Percentiles rank a stretch among this genome's conserved stretches.
These are phyloP conservation scores for Panthera uncia DNA, from an alignment of 2,113 vertebrate genomes.

Conservation along the genomic window DNA sequence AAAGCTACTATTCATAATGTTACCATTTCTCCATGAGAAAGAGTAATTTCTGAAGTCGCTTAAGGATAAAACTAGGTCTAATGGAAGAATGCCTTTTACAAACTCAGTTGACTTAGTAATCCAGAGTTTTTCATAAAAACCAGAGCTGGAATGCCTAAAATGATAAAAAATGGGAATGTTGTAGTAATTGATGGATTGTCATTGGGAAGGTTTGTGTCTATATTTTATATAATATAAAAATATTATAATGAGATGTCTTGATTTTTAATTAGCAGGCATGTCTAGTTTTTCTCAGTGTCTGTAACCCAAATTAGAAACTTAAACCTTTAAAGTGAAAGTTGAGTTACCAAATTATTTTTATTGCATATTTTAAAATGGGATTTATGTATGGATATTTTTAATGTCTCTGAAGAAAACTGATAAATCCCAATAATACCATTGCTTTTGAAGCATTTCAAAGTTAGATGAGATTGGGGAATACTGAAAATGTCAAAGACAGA, in stretches of 20 bases:
- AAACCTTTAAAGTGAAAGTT: not conserved
- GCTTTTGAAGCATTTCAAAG: conserved; percentile 3
- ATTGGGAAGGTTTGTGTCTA: not conserved
- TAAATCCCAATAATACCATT: not conserved
- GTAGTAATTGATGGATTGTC: not conserved
- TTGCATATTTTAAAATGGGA: not conserved
- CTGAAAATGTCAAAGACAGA: not conserved
- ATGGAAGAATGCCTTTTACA: not conserved
- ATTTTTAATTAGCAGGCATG: not conserved
- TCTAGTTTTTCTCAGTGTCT: not conserved
- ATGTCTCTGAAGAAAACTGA: not conserved
- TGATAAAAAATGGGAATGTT: not conserved
- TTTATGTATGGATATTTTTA: not conserved
- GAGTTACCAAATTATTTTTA: conserved; percentile 17
- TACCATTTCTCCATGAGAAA: not conserved
- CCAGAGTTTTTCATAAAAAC: not conserved
- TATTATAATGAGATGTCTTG: not conserved
- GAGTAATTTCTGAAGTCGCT: not conserved
- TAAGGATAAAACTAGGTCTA: not conserved
- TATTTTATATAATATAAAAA: not conserved
- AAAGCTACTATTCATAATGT: not conserved
- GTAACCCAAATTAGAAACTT: not conserved
- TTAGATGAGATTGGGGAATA: not conserved
- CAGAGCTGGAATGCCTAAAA: not conserved
- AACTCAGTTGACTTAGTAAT: not conserved